These are phyloP conservation scores for Turritopsis rubra DNA, from an alignment of 30 jellyfish, hydroid and myxozoan genomes.

Conservation along the genomic window DNA sequence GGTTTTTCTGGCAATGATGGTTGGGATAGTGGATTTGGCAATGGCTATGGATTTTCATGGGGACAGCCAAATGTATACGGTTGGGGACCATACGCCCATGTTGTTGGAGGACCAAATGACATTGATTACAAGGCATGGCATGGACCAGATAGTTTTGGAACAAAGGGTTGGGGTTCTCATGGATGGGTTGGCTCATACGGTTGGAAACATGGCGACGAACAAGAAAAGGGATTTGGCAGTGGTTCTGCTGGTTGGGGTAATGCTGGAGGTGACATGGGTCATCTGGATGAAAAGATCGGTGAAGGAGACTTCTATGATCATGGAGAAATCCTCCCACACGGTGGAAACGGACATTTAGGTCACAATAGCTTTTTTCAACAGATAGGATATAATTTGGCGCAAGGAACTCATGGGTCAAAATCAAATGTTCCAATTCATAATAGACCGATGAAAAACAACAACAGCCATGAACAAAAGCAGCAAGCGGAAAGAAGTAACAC, in stretches of 20 bases:
- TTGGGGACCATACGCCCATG: constrained; percentile 4
- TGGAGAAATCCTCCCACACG: constrained; percentile 40
- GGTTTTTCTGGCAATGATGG: constrained; percentile 28
- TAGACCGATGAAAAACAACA: background rate
- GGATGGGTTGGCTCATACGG: constrained; percentile 37
- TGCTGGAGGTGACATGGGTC: constrained; percentile 36
- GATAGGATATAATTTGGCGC: background rate
- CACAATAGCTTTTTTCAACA: background rate
- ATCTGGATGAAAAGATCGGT: constrained; percentile 24
- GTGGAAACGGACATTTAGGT: constrained; percentile 30
- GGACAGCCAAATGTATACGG: constrained; percentile 10
- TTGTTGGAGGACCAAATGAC: constrained; percentile 4
- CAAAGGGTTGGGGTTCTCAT: constrained; percentile 46
- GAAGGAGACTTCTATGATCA: constrained; percentile 23
- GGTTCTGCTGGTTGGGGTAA: constrained; percentile 67
- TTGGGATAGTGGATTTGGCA: constrained; percentile 41
- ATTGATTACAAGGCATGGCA: constrained; percentile 30
- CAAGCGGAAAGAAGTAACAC: background rate
- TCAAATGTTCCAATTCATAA: background rate
- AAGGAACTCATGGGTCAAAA: background rate
- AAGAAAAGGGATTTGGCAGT: constrained; percentile 47
- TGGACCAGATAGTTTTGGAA: constrained; percentile 38
- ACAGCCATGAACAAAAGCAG: background rate
- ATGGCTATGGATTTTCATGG: constrained; percentile 29
- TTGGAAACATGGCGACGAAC: constrained; percentile 4